These are phyloP conservation scores for Pelobates cultripes DNA, from an alignment of 2,797 vertebrate genomes.

Conservation along the genomic window DNA sequence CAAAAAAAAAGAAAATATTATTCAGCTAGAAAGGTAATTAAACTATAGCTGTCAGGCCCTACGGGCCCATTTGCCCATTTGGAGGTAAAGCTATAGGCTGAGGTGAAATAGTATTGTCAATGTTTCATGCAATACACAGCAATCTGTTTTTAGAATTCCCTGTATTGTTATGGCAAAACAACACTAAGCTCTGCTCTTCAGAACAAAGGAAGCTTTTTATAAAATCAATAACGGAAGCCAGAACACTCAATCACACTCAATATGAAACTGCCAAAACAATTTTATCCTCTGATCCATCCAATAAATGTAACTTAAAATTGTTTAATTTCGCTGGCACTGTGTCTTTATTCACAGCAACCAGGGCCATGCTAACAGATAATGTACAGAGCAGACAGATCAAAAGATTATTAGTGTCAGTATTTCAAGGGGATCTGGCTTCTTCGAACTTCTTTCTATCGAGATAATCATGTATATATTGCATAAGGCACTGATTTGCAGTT, in stretches of 20 bases:
- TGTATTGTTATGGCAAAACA: conserved; percentile 28
- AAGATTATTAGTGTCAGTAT: conserved; percentile 21
- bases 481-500: neutral
- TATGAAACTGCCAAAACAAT: conserved; percentile 50
- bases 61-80: conserved; percentile 19
- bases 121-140: conserved; percentile 20
- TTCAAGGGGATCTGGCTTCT: conserved; percentile 21
- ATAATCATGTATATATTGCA: neutral
- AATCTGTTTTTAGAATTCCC: conserved; percentile 38
- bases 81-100: neutral
- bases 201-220: conserved; percentile 49
- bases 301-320: conserved; percentile 51
- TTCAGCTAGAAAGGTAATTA: conserved; percentile 48
- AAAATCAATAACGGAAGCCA: conserved; percentile 50
- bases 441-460: conserved; percentile 6
- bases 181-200: conserved; percentile 12
- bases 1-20: conserved; percentile 33
- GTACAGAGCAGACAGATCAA: conserved; percentile 20
- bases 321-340: conserved; percentile 34
- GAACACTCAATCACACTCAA: conserved; percentile 51
- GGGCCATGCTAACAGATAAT: conserved; percentile 18
- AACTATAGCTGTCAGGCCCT: conserved; percentile 35
- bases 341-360: conserved; percentile 26
- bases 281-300: conserved; percentile 49
- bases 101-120: conserved; percentile 35